phyloP scores from a whole-genome alignment of 2,113 vertebrate genomes.

The Mobula birostris region DNA sequence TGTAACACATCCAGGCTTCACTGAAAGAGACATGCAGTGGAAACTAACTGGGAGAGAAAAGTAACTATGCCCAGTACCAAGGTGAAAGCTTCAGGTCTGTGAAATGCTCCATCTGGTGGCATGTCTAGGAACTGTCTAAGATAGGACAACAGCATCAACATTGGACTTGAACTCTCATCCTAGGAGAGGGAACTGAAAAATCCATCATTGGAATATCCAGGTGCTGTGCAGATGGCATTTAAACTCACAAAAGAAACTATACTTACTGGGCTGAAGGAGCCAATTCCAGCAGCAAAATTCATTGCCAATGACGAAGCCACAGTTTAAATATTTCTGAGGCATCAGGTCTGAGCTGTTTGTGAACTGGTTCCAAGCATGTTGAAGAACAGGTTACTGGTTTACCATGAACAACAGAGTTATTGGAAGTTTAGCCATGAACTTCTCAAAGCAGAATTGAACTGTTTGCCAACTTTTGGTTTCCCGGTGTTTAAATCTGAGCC shows the following conservation, averaged over 20 bases:
- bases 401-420: neutral
- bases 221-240: neutral
- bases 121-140: neutral
- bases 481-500: neutral
- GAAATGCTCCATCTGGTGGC: constrained; percentile 28
- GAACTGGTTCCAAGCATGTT: neutral
- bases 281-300: neutral
- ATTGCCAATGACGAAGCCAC: neutral
- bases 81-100: neutral
- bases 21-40: neutral
- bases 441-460: neutral
- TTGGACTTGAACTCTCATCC: no score
- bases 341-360: neutral
- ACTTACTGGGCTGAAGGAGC: neutral
- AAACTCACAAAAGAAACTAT: neutral
- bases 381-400: neutral
- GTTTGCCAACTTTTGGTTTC: neutral
- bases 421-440: neutral
- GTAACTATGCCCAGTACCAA: neutral
- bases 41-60: neutral
- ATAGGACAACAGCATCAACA: neutral
- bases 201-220: neutral
- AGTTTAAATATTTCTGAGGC: neutral
- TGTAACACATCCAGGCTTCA: neutral
- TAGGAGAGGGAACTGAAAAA: neutral